phyloP scores from a whole-genome alignment of 2,888 invertebrate genomes.

The Globia sparganii region DNA sequence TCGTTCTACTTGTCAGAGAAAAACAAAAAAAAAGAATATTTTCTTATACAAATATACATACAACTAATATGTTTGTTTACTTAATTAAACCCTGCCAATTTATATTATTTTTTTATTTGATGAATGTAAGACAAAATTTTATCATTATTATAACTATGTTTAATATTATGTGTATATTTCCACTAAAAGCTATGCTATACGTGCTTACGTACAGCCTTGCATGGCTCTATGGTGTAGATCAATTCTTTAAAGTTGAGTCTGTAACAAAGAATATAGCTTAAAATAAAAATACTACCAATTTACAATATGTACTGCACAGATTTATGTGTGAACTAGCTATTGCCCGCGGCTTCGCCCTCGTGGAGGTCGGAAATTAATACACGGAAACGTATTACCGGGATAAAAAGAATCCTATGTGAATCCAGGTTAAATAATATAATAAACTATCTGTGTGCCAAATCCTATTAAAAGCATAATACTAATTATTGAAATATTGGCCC shows the following conservation, averaged over 20 bases:
- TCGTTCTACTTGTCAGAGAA: constrained; percentile 23
- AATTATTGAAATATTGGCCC: no score
- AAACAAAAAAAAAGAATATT: constrained; percentile 14
- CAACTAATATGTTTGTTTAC: constrained; percentile 34
- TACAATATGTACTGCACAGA: not conserved
- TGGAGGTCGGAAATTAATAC: no score
- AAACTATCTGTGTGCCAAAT: no score
- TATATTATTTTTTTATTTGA: not conserved
- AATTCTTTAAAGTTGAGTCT: constrained; percentile 38
- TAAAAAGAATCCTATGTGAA: no score
- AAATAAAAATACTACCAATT: not conserved
- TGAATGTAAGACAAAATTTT: constrained; percentile 8
- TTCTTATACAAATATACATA: constrained; percentile 34
- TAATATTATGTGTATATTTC: constrained; percentile 40
- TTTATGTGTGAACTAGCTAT: no score
- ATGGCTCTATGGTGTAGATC: constrained; percentile 18
- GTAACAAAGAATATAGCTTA: constrained; percentile 24
- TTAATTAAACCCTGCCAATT: constrained; percentile 61
- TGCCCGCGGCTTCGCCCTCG: no score
- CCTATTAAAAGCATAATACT: no score
- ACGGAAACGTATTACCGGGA: no score
- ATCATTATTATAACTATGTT: not conserved
- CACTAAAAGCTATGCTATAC: constrained; percentile 25
- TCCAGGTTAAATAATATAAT: no score
- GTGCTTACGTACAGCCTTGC: constrained; percentile 2